A percentile compares a stretch with the other conserved stretches of the same genome.
Evolutionary conservation across 2,888 invertebrate genomes (phyloP).

Genomic region (Andrena haemorrhoa): DNA sequence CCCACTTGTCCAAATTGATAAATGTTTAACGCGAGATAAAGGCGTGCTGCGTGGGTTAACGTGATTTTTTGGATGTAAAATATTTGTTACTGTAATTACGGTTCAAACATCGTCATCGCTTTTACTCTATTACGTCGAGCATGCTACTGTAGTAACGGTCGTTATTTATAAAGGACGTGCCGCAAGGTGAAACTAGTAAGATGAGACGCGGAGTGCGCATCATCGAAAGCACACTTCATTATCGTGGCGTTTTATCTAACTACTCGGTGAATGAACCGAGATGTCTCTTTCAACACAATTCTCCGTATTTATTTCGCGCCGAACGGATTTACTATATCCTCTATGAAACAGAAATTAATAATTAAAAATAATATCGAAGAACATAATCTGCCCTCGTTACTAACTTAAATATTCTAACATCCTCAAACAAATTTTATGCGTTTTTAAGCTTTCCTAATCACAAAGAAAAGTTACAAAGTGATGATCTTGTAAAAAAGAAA

Average conservation of each 20-base stretch:
- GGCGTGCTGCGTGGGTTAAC: conserved; percentile 54
- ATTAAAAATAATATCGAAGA: neutral
- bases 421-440: too few species aligned
- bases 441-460: too few species aligned
- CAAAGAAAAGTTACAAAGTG: too few species aligned
- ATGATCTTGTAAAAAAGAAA: too few species aligned
- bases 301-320: conserved; percentile 16
- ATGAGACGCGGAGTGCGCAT: conserved; percentile 36
- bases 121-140: neutral
- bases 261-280: conserved; percentile 62
- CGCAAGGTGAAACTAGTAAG: conserved; percentile 26
- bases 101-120: neutral
- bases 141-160: neutral
- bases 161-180: conserved; percentile 40
- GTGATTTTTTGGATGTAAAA: conserved; percentile 35
- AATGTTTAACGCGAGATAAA: conserved; percentile 58
- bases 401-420: neutral
- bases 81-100: conserved; percentile 1
- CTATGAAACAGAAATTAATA: conserved; percentile 3
- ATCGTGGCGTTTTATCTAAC: conserved; percentile 61
- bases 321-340: neutral
- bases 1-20: conserved; percentile 73
- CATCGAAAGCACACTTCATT: conserved; percentile 45
- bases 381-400: neutral
- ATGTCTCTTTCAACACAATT: conserved; percentile 42